Percentiles rank a stretch among this genome's conserved stretches.
Evolutionary conservation across 2,888 invertebrate genomes (phyloP).

Genomic region (Caenorhabditis auriculariae): DNA sequence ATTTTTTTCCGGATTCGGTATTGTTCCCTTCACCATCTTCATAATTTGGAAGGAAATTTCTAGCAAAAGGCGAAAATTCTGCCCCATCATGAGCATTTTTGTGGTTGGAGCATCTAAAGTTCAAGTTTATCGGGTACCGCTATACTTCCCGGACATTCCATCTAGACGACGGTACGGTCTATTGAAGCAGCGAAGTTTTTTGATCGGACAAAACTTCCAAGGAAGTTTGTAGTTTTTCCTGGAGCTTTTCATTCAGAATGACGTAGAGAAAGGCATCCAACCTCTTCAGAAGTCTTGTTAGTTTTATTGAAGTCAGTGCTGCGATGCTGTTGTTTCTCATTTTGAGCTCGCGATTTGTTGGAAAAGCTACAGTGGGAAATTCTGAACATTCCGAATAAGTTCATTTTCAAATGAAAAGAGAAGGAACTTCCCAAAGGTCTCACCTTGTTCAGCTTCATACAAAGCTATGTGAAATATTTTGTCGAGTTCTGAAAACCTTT

Average conservation of each 20-base stretch:
- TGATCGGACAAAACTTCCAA: conserved; percentile 11
- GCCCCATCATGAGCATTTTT: too few relatives aligned
- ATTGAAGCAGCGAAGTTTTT: conserved; percentile 12
- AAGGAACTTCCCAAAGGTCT: too few relatives aligned
- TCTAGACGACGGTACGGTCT: conserved; percentile 16
- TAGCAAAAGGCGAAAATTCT: conserved; percentile 9
- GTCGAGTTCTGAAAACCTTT: background rate
- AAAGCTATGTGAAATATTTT: conserved; percentile 5
- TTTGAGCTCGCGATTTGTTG: too few relatives aligned
- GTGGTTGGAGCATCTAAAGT: too few relatives aligned
- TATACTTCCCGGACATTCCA: too few relatives aligned
- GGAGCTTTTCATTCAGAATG: background rate
- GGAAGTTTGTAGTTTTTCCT: conserved; percentile 7
- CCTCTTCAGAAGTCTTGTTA: background rate
- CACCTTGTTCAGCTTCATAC: conserved; percentile 3
- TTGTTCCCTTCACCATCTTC: conserved; percentile 23
- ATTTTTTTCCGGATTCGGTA: too few relatives aligned
- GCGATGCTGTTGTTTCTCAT: conserved; percentile 21
- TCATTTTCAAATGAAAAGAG: background rate
- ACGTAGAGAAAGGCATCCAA: background rate
- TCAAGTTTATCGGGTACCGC: too few relatives aligned
- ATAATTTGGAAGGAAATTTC: conserved; percentile 16
- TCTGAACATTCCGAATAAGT: conserved; percentile 4
- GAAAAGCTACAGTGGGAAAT: too few relatives aligned
- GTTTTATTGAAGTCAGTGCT: conserved; percentile 14